Evolutionary conservation across 2,888 invertebrate species (phyloP).

Genomic region (Busseola fusca): DNA sequence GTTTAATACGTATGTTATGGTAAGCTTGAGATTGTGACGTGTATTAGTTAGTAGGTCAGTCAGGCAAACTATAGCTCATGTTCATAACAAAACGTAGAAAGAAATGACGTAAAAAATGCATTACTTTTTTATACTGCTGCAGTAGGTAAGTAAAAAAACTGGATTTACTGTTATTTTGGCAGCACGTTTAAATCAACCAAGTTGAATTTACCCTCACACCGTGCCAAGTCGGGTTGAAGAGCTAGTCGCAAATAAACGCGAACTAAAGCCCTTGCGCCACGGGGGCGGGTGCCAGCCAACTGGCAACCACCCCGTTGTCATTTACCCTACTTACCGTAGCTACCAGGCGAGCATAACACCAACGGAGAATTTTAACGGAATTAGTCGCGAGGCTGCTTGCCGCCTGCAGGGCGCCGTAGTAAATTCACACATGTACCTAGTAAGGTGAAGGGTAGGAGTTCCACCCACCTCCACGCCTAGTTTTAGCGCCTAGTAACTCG

Average conservation of each 20-base stretch:
- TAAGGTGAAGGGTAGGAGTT: constrained; percentile 67
- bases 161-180: constrained; percentile 56
- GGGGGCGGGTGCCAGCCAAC: constrained; percentile 70
- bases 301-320: constrained; percentile 80
- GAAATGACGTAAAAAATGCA: constrained; percentile 29
- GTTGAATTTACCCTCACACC: constrained; percentile 61
- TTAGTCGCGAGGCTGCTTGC: constrained; percentile 81
- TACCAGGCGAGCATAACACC: constrained; percentile 85
- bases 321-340: constrained; percentile 83
- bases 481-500: constrained; percentile 83
- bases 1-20: constrained; percentile 48
- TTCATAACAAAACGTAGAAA: constrained; percentile 47
- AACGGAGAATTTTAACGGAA: constrained; percentile 88
- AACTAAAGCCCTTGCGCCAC: constrained; percentile 69
- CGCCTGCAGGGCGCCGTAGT: constrained; percentile 88
- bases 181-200: constrained; percentile 63
- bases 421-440: constrained; percentile 83
- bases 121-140: constrained; percentile 40
- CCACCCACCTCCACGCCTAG: constrained; percentile 82
- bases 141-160: constrained; percentile 47
- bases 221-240: constrained; percentile 73
- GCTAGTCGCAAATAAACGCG: constrained; percentile 70
- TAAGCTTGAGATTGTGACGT: constrained; percentile 57
- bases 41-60: constrained; percentile 66
- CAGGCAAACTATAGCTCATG: constrained; percentile 40